phyloP scores from a whole-genome alignment of 2,888 invertebrate genomes.

The Diarsia dahlii region DNA sequence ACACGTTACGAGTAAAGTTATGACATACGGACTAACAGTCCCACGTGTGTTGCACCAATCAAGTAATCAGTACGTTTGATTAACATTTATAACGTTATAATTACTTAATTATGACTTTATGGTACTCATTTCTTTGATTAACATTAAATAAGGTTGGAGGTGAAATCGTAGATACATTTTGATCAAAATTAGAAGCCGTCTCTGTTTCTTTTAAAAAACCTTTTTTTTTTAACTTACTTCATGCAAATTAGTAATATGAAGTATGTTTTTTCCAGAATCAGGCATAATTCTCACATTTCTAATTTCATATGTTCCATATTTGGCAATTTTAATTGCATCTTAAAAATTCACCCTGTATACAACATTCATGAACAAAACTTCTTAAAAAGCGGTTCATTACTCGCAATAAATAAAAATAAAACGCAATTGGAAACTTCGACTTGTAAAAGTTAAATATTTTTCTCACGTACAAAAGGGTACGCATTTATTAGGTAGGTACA shows the following conservation, averaged over 20 bases:
- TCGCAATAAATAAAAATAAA: constrained; percentile 57
- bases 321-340: background rate
- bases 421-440: constrained; percentile 63
- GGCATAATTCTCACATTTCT: background rate
- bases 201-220: too few relatives aligned
- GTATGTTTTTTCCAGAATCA: background rate
- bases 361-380: constrained; percentile 14
- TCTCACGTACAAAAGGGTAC: constrained; percentile 48
- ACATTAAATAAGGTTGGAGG: constrained; percentile 20
- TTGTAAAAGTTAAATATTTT: constrained; percentile 40
- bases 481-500: constrained; percentile 18
- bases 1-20: constrained; percentile 50
- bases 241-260: too few relatives aligned
- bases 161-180: background rate
- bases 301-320: background rate
- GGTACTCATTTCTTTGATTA: constrained; percentile 35
- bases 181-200: background rate
- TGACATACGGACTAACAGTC: constrained; percentile 35
- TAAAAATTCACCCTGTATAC: background rate
- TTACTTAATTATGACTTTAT: constrained; percentile 42
- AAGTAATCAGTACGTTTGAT: constrained; percentile 39
- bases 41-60: constrained; percentile 40
- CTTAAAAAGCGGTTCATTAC: constrained; percentile 59
- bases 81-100: constrained; percentile 39
- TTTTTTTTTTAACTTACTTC: too few relatives aligned